Evolutionary conservation across 2,888 invertebrate genomes (phyloP).

Genomic region (Erebia epiphron): DNA sequence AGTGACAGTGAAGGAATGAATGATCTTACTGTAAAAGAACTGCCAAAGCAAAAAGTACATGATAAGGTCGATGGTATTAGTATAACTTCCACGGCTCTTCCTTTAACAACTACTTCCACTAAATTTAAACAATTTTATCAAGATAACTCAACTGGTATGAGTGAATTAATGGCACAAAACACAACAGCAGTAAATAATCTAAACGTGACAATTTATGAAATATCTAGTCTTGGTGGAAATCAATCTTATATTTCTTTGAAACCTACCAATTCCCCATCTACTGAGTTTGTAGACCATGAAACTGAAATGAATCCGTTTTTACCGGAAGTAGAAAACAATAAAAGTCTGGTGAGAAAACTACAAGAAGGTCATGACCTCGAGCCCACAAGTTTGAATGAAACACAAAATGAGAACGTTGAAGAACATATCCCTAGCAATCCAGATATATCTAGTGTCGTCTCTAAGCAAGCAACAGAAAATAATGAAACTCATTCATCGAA

Average conservation of each 20-base stretch:
- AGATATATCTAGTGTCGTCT: conserved; percentile 28
- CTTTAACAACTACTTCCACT: conserved; percentile 36
- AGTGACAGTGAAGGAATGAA: conserved; percentile 49
- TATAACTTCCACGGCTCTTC: conserved; percentile 37
- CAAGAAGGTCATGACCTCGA: conserved; percentile 81
- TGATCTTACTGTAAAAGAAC: conserved; percentile 21
- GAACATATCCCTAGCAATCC: conserved; percentile 51
- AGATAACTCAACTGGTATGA: conserved; percentile 27
- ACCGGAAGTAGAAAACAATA: conserved; percentile 85
- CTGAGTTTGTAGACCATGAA: conserved; percentile 70
- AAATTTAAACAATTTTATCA: conserved; percentile 26
- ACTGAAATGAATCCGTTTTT: conserved; percentile 87
- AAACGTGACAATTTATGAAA: conserved; percentile 74
- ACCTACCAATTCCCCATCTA: conserved; percentile 53
- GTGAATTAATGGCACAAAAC: conserved; percentile 44
- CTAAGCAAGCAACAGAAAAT: conserved; percentile 25
- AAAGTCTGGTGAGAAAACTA: conserved; percentile 82
- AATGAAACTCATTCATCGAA: conserved; percentile 24
- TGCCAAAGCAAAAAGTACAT: conserved; percentile 23
- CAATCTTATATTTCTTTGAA: conserved; percentile 52
- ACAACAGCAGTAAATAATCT: conserved; percentile 62
- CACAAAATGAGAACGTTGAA: conserved; percentile 69
- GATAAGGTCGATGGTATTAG: conserved; percentile 37
- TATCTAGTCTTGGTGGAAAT: conserved; percentile 61
- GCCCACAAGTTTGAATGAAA: conserved; percentile 67